These are phyloP conservation scores for Mus musculus DNA, from an alignment of 2,113 vertebrate species.

Conservation along the genomic window GRCm39 chr10:21105001-21105500, in stretches of 20 bases:
- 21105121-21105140: neutral
- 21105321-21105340: neutral
- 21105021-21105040: neutral
- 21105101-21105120: constrained; percentile 5
- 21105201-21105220: neutral
- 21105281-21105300: neutral
- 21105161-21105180: neutral
- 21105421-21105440: neutral
- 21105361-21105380: constrained; percentile 21
- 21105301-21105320: neutral
- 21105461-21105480: constrained; percentile 26
- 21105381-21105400: neutral
- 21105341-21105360: neutral
- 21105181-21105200: neutral
- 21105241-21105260: neutral
- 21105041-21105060: neutral
- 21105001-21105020: constrained; percentile 41
- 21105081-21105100: neutral
- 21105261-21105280: neutral
- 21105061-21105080: neutral
- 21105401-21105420: neutral
- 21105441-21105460: neutral
- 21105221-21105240: neutral
- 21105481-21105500: neutral
- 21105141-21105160: neutral